phyloP scores from a whole-genome alignment of 2,113 vertebrate species.

The Thermophis baileyi region DNA sequence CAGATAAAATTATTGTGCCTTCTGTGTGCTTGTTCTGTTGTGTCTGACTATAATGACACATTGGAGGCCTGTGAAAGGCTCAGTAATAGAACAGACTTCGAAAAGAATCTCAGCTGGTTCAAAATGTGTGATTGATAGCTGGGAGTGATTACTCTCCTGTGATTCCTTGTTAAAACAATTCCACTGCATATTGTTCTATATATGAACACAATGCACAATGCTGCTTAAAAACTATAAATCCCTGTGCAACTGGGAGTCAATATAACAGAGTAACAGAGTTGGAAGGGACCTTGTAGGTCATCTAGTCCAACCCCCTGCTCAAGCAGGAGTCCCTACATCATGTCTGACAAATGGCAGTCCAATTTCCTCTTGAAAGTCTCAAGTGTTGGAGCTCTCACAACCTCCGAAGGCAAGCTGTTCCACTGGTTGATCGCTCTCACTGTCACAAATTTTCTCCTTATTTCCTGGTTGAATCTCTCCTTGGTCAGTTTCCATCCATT shows the following conservation, averaged over 20 bases:
- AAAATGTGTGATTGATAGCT: background rate
- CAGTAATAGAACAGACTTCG: background rate
- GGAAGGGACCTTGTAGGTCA: no score
- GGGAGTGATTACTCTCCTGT: background rate
- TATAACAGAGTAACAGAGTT: no score
- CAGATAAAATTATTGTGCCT: background rate
- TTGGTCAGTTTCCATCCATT: no score
- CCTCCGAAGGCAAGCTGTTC: no score
- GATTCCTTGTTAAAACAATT: background rate
- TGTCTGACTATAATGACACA: background rate
- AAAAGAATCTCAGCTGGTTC: background rate
- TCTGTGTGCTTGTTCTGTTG: background rate
- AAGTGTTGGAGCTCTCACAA: no score
- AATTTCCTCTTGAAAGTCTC: no score
- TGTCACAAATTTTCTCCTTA: no score
- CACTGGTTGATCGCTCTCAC: no score
- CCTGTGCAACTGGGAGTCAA: background rate
- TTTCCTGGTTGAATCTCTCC: no score
- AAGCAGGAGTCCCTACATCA: no score
- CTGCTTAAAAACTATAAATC: background rate
- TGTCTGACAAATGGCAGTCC: no score
- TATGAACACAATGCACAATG: background rate
- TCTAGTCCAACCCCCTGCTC: no score
- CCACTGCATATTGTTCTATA: background rate
- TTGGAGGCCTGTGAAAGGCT: background rate